These are phyloP conservation scores for Plebejus melissa DNA, from an alignment of 2,888 invertebrate species.

Conservation along the genomic window DNA sequence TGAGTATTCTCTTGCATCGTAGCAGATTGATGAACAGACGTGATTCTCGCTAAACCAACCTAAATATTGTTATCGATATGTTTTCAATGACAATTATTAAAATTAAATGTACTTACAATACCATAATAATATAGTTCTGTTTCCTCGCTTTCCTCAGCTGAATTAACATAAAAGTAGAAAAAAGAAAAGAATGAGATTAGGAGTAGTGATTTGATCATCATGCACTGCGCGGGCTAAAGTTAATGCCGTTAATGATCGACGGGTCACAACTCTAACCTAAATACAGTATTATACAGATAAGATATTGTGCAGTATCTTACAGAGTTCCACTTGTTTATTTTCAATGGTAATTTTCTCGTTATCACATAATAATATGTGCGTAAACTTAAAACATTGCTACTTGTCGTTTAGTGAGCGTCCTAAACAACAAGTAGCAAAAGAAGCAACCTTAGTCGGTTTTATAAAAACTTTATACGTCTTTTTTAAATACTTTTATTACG, in stretches of 20 bases:
- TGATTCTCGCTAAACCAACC: not conserved
- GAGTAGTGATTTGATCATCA: not conserved
- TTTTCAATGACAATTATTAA: not conserved
- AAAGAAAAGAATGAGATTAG: not conserved
- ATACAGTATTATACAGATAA: not conserved
- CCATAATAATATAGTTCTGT: constrained; percentile 20
- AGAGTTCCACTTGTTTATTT: not conserved
- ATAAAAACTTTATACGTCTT: not conserved
- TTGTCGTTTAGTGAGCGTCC: not conserved
- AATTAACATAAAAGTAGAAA: not conserved
- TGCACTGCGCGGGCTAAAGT: not conserved
- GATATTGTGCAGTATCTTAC: constrained; percentile 1
- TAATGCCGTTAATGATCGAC: not conserved
- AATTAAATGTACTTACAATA: constrained; percentile 6
- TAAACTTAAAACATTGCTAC: not conserved
- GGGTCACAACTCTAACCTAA: constrained; percentile 11
- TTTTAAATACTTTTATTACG: not conserved
- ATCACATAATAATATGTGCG: not conserved
- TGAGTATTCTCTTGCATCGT: too few relatives aligned
- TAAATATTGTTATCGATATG: not conserved
- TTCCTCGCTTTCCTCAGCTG: constrained; percentile 9
- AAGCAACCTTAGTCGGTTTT: too few relatives aligned
- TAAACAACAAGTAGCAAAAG: not conserved
- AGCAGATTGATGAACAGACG: too few relatives aligned
- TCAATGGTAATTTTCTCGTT: not conserved